A percentile compares a stretch with the other conserved stretches of the same genome.
These are phyloP conservation scores for Tarsius wallacei DNA, from an alignment of 2,797 vertebrate genomes.

Conservation along the genomic window DNA sequence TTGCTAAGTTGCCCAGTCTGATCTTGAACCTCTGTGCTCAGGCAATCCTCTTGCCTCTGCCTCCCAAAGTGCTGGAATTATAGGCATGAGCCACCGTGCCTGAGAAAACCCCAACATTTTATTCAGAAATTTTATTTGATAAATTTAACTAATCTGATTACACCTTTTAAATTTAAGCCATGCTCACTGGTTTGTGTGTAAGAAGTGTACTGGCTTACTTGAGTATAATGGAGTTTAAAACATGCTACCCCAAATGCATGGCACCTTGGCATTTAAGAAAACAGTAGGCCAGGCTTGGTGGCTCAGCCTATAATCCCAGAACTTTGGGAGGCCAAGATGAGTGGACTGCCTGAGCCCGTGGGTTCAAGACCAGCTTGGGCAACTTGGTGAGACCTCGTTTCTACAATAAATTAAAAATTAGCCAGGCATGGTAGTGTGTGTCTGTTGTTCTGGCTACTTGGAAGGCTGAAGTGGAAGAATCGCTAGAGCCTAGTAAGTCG, in stretches of 20 bases:
- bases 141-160: background rate
- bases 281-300: background rate
- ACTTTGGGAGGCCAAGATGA: no score
- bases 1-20: no score
- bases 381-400: no score
- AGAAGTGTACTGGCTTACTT: background rate
- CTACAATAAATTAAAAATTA: no score
- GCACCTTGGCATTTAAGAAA: background rate
- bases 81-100: background rate
- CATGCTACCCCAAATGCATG: background rate
- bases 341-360: no score
- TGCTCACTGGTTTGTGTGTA: background rate
- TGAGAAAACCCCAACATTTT: background rate
- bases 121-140: background rate
- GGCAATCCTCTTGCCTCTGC: background rate
- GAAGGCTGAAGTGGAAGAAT: no score
- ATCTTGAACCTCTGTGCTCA: background rate
- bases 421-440: no score
- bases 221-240: background rate
- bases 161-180: background rate
- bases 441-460: no score
- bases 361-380: no score
- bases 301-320: no score
- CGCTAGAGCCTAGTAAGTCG: no score
- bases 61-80: background rate